Evolutionary conservation across 2,888 invertebrate species (phyloP), one percentile per base, ranked within the genome.

Genomic region (Phaedon cochleariae): DNA sequence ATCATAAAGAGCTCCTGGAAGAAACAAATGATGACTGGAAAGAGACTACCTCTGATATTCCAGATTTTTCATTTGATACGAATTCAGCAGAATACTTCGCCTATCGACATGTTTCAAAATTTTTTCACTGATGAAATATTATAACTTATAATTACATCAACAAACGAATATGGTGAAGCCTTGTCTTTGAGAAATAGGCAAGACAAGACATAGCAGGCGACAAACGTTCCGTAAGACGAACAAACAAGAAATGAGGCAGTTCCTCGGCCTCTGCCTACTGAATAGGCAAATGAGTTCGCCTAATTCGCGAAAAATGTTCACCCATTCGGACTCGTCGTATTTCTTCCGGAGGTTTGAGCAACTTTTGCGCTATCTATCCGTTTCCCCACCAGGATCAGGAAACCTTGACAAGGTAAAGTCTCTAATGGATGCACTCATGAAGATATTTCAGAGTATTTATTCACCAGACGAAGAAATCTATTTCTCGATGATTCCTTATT

Each of bases 401-500:
- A 57, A 41, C 15, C 45, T 57, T 12, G 57, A 57, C 57, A 57
- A 57, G 41, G 57, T 57, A n/a, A n/a, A n/a, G n/a, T n/a, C n/a
- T n/a, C n/a, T n/a, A n/a, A n/a, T n/a, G n/a, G n/a, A n/a, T n/a
- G n/a, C n/a, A n/a, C n/a, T n/a, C n/a, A n/a, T n/a, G n/a, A n/a
- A n/a, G n/a, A n/a, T n/a, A n/a, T n/a, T n/a, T n/a, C n/a, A n/a
- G n/a, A n/a, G n/a, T n/a, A n/a, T n/a, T n/a, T n/a, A n/a, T 54
- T 54, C 54, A 9, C 54, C 54, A 15, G 53, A 48, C n/a, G 68
- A 64, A 59, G 45, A 45, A 5, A n/a, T n/a, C 62, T 74, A 37
- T 70, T 70, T 49, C 45, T 73, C 46, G 70, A 74, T 64, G 71
- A 74, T 63, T 71, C 72, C 31, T 63, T 62, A 31, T 45, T 67